phyloP scores from a whole-genome alignment of 2,797 vertebrate species.

The Lepilemur septentrionalis region DNA sequence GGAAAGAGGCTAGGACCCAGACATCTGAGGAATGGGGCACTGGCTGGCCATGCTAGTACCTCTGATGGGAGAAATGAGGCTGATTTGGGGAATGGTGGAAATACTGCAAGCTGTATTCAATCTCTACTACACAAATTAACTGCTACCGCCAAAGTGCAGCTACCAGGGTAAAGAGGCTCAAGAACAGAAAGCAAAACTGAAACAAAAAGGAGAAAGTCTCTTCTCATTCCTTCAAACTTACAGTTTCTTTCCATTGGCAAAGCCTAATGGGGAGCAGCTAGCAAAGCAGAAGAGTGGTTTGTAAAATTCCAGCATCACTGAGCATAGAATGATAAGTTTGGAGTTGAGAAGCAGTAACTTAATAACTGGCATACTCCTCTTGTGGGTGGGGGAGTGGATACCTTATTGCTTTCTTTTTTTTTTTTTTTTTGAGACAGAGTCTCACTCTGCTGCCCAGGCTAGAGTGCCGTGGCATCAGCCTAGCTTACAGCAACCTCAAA shows the following conservation, averaged over 20 bases:
- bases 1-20: background rate
- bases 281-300: background rate
- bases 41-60: background rate
- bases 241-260: background rate
- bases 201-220: background rate
- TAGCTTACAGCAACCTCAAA: too few species aligned
- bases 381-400: too few species aligned
- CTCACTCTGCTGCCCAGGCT: too few species aligned
- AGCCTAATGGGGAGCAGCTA: background rate
- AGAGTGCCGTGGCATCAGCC: too few species aligned
- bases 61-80: background rate
- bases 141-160: background rate
- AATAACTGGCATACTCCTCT: background rate
- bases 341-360: background rate
- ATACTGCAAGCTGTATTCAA: background rate
- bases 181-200: background rate
- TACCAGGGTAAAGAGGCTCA: background rate
- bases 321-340: background rate
- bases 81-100: background rate
- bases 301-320: background rate
- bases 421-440: too few species aligned
- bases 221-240: background rate
- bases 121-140: background rate
- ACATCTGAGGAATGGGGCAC: background rate
- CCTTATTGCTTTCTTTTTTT: background rate